A percentile compares a stretch with the other conserved stretches of the same genome.
Evolutionary conservation across 2,888 invertebrate genomes (phyloP).

Genomic region (Eilema depressum): DNA sequence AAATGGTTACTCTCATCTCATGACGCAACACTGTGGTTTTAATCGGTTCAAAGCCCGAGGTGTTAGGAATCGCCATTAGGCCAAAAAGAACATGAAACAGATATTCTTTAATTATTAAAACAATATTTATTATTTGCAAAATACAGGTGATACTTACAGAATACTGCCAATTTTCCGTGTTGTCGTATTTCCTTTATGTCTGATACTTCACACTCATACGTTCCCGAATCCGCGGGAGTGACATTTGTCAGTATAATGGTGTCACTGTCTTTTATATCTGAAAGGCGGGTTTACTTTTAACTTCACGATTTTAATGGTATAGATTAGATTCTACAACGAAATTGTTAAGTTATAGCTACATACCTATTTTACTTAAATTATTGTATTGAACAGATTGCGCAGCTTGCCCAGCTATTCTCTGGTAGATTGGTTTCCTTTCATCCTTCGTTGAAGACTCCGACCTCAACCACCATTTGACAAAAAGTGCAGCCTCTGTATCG

Average conservation of each 20-base stretch:
- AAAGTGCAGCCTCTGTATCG: slow-evolving; percentile 55
- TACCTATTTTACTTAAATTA: slow-evolving; percentile 56
- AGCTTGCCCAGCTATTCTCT: slow-evolving; percentile 58
- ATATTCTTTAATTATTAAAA: neutral
- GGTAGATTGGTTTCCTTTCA: slow-evolving; percentile 65
- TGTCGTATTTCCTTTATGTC: slow-evolving; percentile 61
- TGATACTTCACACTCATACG: slow-evolving; percentile 75
- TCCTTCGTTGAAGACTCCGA: slow-evolving; percentile 55
- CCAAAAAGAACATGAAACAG: too few species aligned
- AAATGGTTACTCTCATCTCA: too few species aligned
- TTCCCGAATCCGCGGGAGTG: slow-evolving; percentile 67
- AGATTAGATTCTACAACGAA: neutral
- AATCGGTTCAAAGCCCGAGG: neutral
- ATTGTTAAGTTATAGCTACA: neutral
- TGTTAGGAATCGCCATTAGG: too few species aligned
- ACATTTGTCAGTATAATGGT: slow-evolving; percentile 64
- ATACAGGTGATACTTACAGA: slow-evolving; percentile 68
- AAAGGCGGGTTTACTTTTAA: slow-evolving; percentile 35
- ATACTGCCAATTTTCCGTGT: slow-evolving; percentile 67
- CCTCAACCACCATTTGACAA: slow-evolving; percentile 78
- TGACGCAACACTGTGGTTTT: neutral
- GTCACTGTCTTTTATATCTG: slow-evolving; percentile 68
- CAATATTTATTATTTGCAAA: neutral
- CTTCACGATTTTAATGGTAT: neutral
- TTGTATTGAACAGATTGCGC: slow-evolving; percentile 50